Evolutionary conservation across 2,888 invertebrate genomes (phyloP), one percentile per base, ranked within the genome.

Genomic region (Leptopilina drosophilae): DNA sequence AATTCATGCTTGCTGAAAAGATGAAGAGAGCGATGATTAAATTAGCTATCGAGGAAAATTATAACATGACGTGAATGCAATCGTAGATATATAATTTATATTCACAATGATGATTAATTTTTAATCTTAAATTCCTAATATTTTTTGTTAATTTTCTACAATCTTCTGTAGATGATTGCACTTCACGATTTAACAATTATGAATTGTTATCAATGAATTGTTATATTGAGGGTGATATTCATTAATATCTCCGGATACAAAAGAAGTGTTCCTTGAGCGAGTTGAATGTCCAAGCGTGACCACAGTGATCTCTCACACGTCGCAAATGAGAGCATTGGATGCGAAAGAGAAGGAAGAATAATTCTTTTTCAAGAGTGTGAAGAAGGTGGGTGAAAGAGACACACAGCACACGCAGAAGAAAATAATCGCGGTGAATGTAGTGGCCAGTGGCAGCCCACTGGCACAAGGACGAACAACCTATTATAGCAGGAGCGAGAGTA

Each of bases 401-500:
- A 33, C 33, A 33, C 33, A 56, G 73, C 81, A 83, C 80, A 84
- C 82, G 84, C 84, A 86, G 87, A 89, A 88, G 89, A 89, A 89
- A 87, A 86, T 87, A 87, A 87, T 87, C 87, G 84, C 83, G 79
- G 67, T 77, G 82, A 82, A 81, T 84, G 85, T 77, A 79, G 81
- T 82, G 87, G 84, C 85, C 82, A 85, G 85, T 83, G 87, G 84
- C 85, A 85, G 85, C 85, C 86, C 86, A 82, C 85, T 86, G 85
- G 84, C 84, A 85, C 78, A 84, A 84, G 86, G 87, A 89, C 88
- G 87, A 85, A 83, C 88, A 89, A 88, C 88, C 87, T 89, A 90
- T 88, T 89, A 89, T 86, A 89, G 87, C 87, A 85, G 85, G 85
- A 88, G 89, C 88, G 87, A 86, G 88, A 90, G 89, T 88, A 89